Base-by-base conservation (phyloP, 1,140 invertebrate species). In the Drosophila serrata region DNA sequence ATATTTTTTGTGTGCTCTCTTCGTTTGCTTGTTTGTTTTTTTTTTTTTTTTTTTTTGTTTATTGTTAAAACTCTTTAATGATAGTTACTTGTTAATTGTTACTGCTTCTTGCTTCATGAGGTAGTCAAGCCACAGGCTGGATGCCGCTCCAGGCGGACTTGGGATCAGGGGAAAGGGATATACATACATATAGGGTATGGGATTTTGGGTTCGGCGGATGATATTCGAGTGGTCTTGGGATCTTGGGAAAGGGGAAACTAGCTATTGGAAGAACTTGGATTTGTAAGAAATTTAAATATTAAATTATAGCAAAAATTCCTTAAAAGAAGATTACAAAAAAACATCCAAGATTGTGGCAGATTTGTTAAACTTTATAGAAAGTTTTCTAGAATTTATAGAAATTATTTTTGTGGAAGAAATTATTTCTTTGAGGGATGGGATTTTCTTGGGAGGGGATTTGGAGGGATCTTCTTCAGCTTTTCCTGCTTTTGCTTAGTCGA, bases 231-330 rank as follows among this genome's bases (percentile, higher is more conserved):
- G 49, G 53, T 68, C 39, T 46, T 56, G 51, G 60, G 53, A 37
- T 40, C 12, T 27, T n/a, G 40, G 45, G 42, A 13, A 12, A 12
- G 45, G 37, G 17, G 57, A 19, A 27, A 57, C 58, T 53, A 59
- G 60, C 46, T 65, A 56, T 75, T 84, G 81, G 81, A 84, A 84
- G 81, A 84, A 73, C 85, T 88, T 82, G 85, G 85, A 88, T 84
- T 72, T 37, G 57, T 37, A 29, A 6, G 19, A 7, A 55, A 55
- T 33, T 58, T 59, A 31, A 39, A 40, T 7, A n/a, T 0, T n/a
- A 35, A 53, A 15, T 49, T 49, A 17, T 13, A 12, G 1, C 27
- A 31, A 12, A 49, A 17, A 31, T 13, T n/a, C 11, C 17, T 19
- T 19, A 31, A 29, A 29, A 22, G 17, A 19, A 51, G 11, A 31